Conservation (phyloP, 1,140 invertebrate species). For the Drosophila pruinosa region DNA sequence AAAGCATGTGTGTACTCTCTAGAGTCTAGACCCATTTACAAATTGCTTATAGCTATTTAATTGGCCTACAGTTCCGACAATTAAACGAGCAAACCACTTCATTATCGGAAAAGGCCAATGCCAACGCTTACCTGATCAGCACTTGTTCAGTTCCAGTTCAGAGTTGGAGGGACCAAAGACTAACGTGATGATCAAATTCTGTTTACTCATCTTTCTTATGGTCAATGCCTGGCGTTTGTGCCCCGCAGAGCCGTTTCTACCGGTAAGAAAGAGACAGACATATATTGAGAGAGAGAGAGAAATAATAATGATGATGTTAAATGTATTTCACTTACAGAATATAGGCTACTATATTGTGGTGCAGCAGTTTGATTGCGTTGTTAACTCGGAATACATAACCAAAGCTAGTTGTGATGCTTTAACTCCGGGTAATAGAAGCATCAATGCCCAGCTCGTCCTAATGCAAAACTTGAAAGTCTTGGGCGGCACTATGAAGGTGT, state of each 20-base stretch:
- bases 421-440: conserved; percentile 32
- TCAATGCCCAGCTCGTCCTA: conserved; percentile 23
- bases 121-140: conserved; percentile 14
- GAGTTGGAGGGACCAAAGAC: neutral
- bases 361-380: conserved; percentile 37
- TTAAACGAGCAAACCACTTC: conserved; percentile 36
- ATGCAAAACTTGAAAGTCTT: conserved; percentile 8
- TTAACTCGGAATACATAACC: conserved; percentile 40
- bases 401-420: conserved; percentile 19
- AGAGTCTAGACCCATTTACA: conserved; percentile 13
- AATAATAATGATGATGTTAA: neutral
- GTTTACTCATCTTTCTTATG: conserved; percentile 11
- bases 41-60: conserved; percentile 15
- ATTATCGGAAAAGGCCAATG: conserved; percentile 44
- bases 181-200: conserved; percentile 18
- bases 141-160: conserved; percentile 20
- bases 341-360: conserved; percentile 57
- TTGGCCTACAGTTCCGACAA: conserved; percentile 34
- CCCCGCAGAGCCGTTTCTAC: conserved; percentile 9
- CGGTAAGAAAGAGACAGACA: conserved; percentile 10
- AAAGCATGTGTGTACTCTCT: too few species aligned
- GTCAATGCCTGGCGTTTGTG: neutral
- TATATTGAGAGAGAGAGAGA: neutral
- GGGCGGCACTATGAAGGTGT: conserved; percentile 25
- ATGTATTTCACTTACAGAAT: neutral